phyloP scores from a whole-genome alignment of 1,140 invertebrate species.

The Philopotamus ludificatus region DNA sequence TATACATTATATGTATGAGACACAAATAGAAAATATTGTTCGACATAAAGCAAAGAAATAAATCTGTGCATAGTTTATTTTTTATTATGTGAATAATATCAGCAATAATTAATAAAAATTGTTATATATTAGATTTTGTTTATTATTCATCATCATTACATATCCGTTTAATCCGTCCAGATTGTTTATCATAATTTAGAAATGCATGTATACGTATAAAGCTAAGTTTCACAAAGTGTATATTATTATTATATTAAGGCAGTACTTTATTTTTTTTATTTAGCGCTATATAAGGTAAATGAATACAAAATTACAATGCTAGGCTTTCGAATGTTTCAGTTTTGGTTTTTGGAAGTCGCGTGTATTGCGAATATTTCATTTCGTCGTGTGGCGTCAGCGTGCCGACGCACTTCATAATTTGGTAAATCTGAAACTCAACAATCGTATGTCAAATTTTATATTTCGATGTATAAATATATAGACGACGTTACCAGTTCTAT shows the following conservation, averaged over 20 bases:
- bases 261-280: too few relatives aligned
- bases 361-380: constrained; percentile 51
- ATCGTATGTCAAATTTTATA: too few relatives aligned
- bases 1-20: constrained; percentile 15
- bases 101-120: constrained; percentile 44
- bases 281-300: too few relatives aligned
- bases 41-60: constrained; percentile 41
- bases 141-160: too few relatives aligned
- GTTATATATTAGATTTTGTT: constrained; percentile 43
- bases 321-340: too few relatives aligned
- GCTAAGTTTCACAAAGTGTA: too few relatives aligned
- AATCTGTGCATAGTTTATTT: constrained; percentile 61
- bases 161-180: too few relatives aligned
- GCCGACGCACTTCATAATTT: constrained; percentile 60
- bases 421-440: constrained; percentile 52
- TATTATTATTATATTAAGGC: too few relatives aligned
- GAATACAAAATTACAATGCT: too few relatives aligned
- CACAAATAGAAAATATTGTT: constrained; percentile 35
- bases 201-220: too few relatives aligned
- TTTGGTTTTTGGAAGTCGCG: not conserved
- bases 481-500: constrained; percentile 56
- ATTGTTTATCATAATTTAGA: too few relatives aligned
- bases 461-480: not conserved
- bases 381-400: constrained; percentile 57
- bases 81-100: constrained; percentile 59